These are phyloP conservation scores for Zaprionus nigranus DNA, from an alignment of 1,140 invertebrate species.

Conservation along the genomic window DNA sequence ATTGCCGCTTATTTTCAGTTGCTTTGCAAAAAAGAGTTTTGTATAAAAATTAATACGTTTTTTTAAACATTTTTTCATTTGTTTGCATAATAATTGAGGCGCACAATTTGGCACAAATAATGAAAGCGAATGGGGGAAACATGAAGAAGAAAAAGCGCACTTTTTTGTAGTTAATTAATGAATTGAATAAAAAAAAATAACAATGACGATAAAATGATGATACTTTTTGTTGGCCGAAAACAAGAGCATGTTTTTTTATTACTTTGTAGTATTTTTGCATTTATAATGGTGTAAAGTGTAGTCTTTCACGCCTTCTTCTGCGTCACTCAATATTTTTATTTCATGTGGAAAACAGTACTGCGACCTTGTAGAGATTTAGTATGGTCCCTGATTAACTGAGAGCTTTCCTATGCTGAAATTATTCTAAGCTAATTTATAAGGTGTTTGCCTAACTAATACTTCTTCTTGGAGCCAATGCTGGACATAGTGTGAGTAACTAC, in stretches of 20 bases:
- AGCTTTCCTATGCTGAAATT: too few relatives aligned
- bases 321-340: too few relatives aligned
- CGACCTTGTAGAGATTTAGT: too few relatives aligned
- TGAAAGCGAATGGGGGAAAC: constrained; percentile 43
- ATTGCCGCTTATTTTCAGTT: constrained; percentile 56
- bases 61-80: constrained; percentile 56
- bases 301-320: too few relatives aligned
- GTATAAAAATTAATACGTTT: constrained; percentile 64
- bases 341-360: too few relatives aligned
- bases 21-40: constrained; percentile 51
- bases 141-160: neutral
- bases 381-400: too few relatives aligned
- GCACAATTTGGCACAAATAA: constrained; percentile 33
- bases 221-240: neutral
- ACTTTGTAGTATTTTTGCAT: too few relatives aligned
- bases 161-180: constrained; percentile 66
- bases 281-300: too few relatives aligned
- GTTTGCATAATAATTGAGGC: constrained; percentile 61
- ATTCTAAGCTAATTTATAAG: too few relatives aligned
- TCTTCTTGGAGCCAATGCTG: too few relatives aligned
- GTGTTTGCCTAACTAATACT: too few relatives aligned
- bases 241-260: neutral
- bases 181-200: neutral
- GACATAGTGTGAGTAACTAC: too few relatives aligned
- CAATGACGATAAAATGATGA: constrained; percentile 23